Conservation (phyloP, 2,113 vertebrate species). For the Emydocephalus ijimae region DNA sequence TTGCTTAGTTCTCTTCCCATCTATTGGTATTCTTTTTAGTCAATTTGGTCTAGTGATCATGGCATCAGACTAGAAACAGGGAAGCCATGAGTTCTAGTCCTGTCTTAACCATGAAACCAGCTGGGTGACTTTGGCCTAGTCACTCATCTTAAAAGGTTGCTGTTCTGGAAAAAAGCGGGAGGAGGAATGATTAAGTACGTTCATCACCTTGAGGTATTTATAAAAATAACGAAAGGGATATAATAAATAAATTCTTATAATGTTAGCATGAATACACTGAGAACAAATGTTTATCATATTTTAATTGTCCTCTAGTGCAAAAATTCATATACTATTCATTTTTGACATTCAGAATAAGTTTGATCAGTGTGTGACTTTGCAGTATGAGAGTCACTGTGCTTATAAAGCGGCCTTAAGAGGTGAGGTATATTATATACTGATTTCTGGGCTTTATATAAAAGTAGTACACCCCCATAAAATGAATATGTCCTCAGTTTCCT, state of each 20-base stretch:
- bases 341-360: neutral
- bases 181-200: neutral
- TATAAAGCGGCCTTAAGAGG: neutral
- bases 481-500: slow-evolving; percentile 11
- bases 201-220: neutral
- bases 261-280: neutral
- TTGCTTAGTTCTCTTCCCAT: neutral
- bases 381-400: slow-evolving; percentile 7
- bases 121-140: neutral
- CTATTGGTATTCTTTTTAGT: neutral
- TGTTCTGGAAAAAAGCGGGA: neutral
- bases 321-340: neutral
- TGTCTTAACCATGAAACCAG: neutral
- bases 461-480: slow-evolving; percentile 11
- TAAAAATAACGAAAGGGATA: neutral
- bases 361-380: neutral
- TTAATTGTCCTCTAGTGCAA: neutral
- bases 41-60: neutral
- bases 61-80: neutral
- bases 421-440: neutral
- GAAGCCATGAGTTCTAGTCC: neutral
- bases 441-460: neutral
- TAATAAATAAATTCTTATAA: neutral
- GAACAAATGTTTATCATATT: neutral
- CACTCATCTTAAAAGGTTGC: neutral